phyloP scores from a whole-genome alignment of 2,888 invertebrate genomes.

The Scaptomyza flava region DNA sequence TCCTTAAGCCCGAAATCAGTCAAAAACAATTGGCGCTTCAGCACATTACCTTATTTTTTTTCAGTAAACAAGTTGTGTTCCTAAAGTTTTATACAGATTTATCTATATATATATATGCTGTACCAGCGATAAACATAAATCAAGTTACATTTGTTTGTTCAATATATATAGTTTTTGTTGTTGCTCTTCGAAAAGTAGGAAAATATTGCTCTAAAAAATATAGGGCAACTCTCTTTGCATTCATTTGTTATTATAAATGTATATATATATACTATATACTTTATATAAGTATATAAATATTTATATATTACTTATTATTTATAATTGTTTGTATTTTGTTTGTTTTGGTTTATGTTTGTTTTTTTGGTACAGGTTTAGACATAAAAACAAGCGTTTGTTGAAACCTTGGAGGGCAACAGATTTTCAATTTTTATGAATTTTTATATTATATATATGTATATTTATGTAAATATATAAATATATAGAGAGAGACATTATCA shows the following conservation, averaged over 20 bases:
- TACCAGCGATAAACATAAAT: slow-evolving; percentile 36
- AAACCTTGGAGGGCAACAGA: slow-evolving; percentile 77
- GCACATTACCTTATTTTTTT: background rate
- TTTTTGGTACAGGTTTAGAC: slow-evolving; percentile 67
- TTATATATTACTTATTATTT: slow-evolving; percentile 34
- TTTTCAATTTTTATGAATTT: slow-evolving; percentile 43
- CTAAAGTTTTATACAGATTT: background rate
- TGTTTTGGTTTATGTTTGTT: slow-evolving; percentile 25
- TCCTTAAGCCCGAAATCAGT: slow-evolving; percentile 48
- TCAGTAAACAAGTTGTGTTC: slow-evolving; percentile 8
- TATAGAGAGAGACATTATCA: slow-evolving; percentile 15
- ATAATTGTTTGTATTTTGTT: slow-evolving; percentile 39
- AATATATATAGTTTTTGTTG: slow-evolving; percentile 15
- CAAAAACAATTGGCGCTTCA: slow-evolving; percentile 35
- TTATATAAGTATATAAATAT: slow-evolving; percentile 29
- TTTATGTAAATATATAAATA: slow-evolving; percentile 13
- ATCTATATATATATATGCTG: slow-evolving; percentile 11
- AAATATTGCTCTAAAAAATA: slow-evolving; percentile 76
- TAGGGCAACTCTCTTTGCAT: slow-evolving; percentile 63
- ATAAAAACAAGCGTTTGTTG: slow-evolving; percentile 75
- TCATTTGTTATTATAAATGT: slow-evolving; percentile 1
- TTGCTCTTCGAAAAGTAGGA: slow-evolving; percentile 70
- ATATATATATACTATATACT: slow-evolving; percentile 17
- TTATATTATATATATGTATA: slow-evolving; percentile 18
- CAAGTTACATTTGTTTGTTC: slow-evolving; percentile 13